Conservation (phyloP, 1,140 invertebrate genomes). For the Brachionus asplanchnoidis region DNA sequence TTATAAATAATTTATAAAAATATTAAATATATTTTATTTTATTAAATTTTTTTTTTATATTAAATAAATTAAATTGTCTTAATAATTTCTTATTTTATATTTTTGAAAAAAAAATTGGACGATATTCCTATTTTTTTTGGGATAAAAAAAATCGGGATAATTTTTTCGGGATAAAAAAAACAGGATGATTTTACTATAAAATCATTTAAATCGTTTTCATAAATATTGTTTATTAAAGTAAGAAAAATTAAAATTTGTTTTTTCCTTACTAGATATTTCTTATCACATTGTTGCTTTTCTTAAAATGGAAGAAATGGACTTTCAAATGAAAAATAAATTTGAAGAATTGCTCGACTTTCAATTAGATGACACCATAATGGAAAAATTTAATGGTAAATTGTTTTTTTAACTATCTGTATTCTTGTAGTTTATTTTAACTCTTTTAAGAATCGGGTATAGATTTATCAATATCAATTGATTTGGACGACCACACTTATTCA, state of each 20-base stretch:
- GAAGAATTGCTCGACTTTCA: background rate
- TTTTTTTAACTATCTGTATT: background rate
- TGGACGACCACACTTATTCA: background rate
- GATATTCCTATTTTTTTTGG: no score
- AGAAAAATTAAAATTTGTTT: background rate
- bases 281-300: background rate
- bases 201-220: no score
- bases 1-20: no score
- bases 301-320: background rate
- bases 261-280: background rate
- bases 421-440: background rate
- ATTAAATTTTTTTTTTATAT: no score
- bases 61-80: no score
- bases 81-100: no score
- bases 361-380: background rate
- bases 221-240: background rate
- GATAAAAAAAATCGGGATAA: no score
- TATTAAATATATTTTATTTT: no score
- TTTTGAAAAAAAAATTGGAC: no score
- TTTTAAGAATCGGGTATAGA: background rate
- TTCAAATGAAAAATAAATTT: no score
- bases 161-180: no score
- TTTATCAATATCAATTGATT: background rate
- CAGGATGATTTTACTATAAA: no score
- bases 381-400: background rate